Conservation (phyloP, 2,113 vertebrate species). For the Rattus norvegicus region DNA sequence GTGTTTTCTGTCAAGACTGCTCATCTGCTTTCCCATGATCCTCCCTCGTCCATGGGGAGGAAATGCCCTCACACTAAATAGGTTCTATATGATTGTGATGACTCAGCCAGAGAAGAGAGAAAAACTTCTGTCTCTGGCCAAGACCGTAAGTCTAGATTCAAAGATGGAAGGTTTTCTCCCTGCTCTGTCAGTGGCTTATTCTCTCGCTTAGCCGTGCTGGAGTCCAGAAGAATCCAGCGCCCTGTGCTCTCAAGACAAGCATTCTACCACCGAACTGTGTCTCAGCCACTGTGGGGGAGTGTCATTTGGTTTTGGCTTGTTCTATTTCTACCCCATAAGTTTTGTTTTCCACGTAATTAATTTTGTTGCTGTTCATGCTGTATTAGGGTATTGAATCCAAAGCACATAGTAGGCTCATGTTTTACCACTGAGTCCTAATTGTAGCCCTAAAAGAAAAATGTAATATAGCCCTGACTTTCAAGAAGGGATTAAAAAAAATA, state of each 20-base stretch:
- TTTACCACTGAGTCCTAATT: not conserved
- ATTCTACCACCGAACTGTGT: not conserved
- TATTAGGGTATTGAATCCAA: not conserved
- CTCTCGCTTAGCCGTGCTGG: not conserved
- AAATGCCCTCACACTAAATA: not conserved
- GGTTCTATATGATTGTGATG: not conserved
- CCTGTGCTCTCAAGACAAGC: too few species aligned
- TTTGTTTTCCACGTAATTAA: not conserved
- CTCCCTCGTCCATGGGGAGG: not conserved
- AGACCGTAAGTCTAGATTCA: not conserved
- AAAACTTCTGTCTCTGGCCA: not conserved
- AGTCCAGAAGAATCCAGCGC: not conserved
- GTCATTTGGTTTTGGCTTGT: not conserved
- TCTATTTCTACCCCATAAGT: not conserved
- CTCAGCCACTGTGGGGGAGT: not conserved
- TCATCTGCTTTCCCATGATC: too few species aligned
- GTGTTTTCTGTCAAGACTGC: not conserved
- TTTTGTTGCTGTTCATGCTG: not conserved
- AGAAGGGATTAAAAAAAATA: not conserved
- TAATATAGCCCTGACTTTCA: not conserved
- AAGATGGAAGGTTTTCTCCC: not conserved
- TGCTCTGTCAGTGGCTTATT: not conserved
- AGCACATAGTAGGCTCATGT: not conserved
- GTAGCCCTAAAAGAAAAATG: not conserved
- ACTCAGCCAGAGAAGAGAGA: constrained; percentile 3